Evolutionary conservation across 2,888 invertebrate species (phyloP), one percentile per base, ranked within the genome.

Genomic region (Rhodophaea formosa): DNA sequence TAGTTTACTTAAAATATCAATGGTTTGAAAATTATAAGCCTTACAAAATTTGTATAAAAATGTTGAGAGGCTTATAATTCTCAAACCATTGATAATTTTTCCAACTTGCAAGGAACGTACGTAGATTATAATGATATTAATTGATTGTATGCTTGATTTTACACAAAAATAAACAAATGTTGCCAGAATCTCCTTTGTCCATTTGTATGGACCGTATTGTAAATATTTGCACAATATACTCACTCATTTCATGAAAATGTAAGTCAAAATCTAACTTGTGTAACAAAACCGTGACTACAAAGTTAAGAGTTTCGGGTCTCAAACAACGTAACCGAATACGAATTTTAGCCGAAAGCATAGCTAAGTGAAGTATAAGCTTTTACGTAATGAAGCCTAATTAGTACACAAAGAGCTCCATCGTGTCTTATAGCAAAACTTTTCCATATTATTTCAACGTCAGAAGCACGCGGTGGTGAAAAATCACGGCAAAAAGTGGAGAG

Each of bases 381-480:
- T 10, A 16, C 35, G 51, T 51, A 51, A 54, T 43, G 32, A 43
- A 7, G 29, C 12, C 44, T 54, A 44, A 54, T 54, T 56, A 56
- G 45, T 23, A 39, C 56, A 56, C 39, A 56, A 43, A 56, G 32
- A 55, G 53, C 54, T 16, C 14, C 30, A 5, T 39, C 52, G 15
- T 14, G 42, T 49, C 43, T 49, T 30, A 56, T 23, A 56, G 42
- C 15, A 43, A 49, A 56, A 56, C 49, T 59, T 60, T 60, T 58
- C 56, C 53, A 53, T 53, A 51, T 53, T 59, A 61, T 56, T 59
- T 57, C 57, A 53, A 57, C 52, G 64, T 61, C 62, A 39, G 45
- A 32, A 56, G 15, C 64, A 62, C 32, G 56, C 58, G 61, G 57
- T 39, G 61, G 56, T 60, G 61, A 65, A 58, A 65, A 65, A 65